A percentile compares a stretch with the other conserved stretches of the same genome.
Conservation (phyloP, 2,888 invertebrate species). For the Biston stratarius region DNA sequence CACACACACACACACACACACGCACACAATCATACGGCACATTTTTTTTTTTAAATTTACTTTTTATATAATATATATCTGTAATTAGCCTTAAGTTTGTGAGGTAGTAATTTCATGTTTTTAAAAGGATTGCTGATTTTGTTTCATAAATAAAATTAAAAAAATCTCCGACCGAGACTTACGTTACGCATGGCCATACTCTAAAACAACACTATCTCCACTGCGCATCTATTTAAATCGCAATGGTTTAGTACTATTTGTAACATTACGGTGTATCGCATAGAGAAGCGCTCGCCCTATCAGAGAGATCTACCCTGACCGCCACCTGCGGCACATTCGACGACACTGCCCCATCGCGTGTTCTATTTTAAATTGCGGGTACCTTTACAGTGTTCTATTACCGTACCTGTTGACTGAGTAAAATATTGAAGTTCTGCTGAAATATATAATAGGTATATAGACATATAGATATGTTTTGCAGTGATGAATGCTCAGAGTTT, state of each 20-base stretch:
- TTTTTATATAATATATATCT: background rate
- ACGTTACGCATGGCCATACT: background rate
- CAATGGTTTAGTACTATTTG: slow-evolving; percentile 12
- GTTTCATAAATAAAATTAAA: background rate
- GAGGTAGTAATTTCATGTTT: too few relatives aligned
- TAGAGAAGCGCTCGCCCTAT: slow-evolving; percentile 28
- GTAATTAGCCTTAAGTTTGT: too few relatives aligned
- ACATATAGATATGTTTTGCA: too few relatives aligned
- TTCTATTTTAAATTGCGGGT: slow-evolving; percentile 75
- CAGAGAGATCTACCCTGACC: slow-evolving; percentile 68
- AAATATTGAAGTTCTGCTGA: background rate
- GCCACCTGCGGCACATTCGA: slow-evolving; percentile 75
- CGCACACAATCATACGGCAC: too few relatives aligned
- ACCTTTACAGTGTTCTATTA: slow-evolving; percentile 44
- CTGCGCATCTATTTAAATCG: slow-evolving; percentile 13
- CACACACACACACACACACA: too few relatives aligned
- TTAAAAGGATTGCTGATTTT: background rate
- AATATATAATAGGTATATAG: background rate
- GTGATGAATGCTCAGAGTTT: too few relatives aligned
- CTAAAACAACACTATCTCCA: background rate
- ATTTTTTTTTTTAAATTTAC: too few relatives aligned
- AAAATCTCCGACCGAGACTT: background rate
- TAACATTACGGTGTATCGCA: slow-evolving; percentile 2
- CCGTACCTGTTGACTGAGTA: background rate
- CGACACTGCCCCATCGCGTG: slow-evolving; percentile 72